phyloP scores from a whole-genome alignment of 1,140 invertebrate genomes.

The Neodiprion fabricii region DNA sequence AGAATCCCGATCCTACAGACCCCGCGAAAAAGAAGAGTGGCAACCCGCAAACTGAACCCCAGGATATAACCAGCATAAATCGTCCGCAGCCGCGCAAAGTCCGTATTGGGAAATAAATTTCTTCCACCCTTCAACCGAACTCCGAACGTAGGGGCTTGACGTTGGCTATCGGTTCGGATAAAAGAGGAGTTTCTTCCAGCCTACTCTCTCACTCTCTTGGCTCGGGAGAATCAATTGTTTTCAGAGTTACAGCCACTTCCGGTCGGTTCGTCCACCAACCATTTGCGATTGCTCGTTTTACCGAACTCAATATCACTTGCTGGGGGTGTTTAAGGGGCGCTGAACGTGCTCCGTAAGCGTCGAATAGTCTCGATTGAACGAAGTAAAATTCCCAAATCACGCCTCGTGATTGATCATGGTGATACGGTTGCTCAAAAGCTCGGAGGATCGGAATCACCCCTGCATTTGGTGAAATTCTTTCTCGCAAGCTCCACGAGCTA shows the following conservation, averaged over 20 bases:
- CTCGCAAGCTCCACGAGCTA: too few species aligned
- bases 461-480: too few species aligned
- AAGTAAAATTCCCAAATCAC: too few species aligned
- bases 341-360: too few species aligned
- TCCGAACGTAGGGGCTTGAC: background rate
- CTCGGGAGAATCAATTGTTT: constrained; percentile 5
- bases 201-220: background rate
- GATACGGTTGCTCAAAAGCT: too few species aligned
- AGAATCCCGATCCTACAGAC: background rate
- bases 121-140: background rate
- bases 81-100: background rate
- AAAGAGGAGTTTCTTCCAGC: background rate
- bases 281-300: too few species aligned
- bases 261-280: background rate
- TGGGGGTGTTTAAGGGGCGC: too few species aligned
- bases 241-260: constrained; percentile 6
- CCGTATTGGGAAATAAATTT: constrained; percentile 7
- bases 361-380: too few species aligned
- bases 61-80: background rate
- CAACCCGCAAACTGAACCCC: background rate
- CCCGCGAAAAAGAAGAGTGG: background rate
- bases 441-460: too few species aligned
- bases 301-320: too few species aligned
- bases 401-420: too few species aligned
- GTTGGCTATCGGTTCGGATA: background rate